phyloP scores from a whole-genome alignment of 2,113 vertebrate genomes.

The Ginglymostoma cirratum region DNA sequence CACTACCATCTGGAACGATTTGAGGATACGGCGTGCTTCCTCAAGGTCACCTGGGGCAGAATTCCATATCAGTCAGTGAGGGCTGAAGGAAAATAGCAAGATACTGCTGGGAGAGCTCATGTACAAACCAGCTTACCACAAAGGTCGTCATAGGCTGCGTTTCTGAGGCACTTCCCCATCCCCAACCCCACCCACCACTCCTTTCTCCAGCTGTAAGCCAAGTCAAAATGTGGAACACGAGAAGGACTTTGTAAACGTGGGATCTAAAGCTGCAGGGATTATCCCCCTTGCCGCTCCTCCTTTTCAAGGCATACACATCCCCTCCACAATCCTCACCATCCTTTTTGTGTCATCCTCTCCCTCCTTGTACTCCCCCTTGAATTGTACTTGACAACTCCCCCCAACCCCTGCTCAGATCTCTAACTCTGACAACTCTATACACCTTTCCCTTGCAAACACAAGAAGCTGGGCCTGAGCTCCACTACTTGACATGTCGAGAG shows the following conservation, averaged over 20 bases:
- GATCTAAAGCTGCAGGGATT: no score
- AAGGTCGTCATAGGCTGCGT: neutral
- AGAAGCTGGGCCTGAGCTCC: neutral
- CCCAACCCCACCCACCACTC: no score
- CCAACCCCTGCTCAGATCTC: neutral
- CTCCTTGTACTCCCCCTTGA: no score
- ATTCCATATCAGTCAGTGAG: neutral
- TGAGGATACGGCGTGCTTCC: slow-evolving; percentile 60
- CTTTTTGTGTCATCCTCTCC: no score
- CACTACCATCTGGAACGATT: slow-evolving; percentile 54
- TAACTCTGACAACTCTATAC: no score
- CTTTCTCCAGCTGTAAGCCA: no score
- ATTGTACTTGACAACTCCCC: neutral
- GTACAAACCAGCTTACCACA: neutral
- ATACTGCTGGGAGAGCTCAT: neutral
- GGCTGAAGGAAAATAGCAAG: slow-evolving; percentile 23
- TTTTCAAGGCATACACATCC: no score
- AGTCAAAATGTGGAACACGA: no score
- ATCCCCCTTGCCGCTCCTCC: no score
- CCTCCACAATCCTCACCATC: no score
- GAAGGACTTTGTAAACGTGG: no score
- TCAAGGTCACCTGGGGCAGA: slow-evolving; percentile 54
- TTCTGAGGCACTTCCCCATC: neutral
- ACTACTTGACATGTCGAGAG: neutral
- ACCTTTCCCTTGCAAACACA: no score